Evolutionary conservation across 2,113 vertebrate genomes (phyloP), one percentile per base, ranked within the genome.

Genomic region (Gymnobelideus leadbeateri): DNA sequence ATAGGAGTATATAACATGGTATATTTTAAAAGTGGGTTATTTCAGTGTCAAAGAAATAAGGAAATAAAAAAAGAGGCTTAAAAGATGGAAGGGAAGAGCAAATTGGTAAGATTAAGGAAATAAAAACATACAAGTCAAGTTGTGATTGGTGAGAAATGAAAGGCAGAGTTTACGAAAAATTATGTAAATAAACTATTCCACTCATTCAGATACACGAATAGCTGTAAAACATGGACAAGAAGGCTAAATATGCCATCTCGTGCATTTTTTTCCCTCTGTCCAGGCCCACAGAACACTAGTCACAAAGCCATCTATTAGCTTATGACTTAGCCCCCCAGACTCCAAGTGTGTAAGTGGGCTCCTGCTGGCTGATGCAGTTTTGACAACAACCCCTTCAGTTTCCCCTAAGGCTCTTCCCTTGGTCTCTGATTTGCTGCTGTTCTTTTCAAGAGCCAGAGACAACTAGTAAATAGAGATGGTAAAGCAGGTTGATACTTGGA

Each of bases 381-480:
- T 43, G 37, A n/a, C 37, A 84, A 84, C 68, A n/a, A 61, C 24
- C 46, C 37, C 57, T 28, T 21, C 7, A 0, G 47, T 77, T 77
- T 37, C 55, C 84, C 51, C 11, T 0, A 21, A 3, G 11, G 49
- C 14, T 43, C 37, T 47, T 46, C 3, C 16, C 21, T 8, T 10
- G 68, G 37, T 16, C 19, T 46, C 50, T 24, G 54, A 11, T n/a
- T 61, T 51, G 52, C 47, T 26, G 46, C 68, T 21, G 1, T 84
- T 84, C n/a, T 84, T n/a, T 84, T 84, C 47, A 89, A 55, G 31
- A 68, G 61, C 10, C 11, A 0, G 47, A 55, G 16, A 0, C 50
- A 3, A 19, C 11, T 47, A 31, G 47, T 0, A 3, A 53, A 3
- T 19, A 84, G 37, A 53, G 9, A 14, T 0, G 8, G 31, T 1